phyloP scores from a whole-genome alignment of 2,888 invertebrate species.

The Dinocampus coccinellae region DNA sequence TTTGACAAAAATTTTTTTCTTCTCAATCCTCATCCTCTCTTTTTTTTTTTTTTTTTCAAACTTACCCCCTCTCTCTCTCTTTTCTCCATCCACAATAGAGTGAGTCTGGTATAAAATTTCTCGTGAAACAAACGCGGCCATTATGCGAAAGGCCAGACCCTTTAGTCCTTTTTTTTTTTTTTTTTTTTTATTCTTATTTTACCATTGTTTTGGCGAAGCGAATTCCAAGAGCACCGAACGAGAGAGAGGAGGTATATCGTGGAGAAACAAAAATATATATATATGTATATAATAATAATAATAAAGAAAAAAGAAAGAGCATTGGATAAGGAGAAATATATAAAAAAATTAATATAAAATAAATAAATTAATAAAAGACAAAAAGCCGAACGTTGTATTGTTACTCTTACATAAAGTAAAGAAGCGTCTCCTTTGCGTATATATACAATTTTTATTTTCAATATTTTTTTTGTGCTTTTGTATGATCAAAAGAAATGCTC shows the following conservation, averaged over 20 bases:
- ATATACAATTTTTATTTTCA: conserved; percentile 1
- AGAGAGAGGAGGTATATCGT: neutral
- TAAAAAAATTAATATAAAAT: neutral
- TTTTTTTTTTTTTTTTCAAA: too few species aligned
- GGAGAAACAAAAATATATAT: too few species aligned
- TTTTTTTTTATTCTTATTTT: conserved; percentile 15
- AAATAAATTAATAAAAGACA: neutral
- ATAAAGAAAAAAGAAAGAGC: conserved; percentile 8
- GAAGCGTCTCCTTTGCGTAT: neutral
- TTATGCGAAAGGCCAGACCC: conserved; percentile 31
- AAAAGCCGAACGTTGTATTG: neutral
- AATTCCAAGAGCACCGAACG: conserved; percentile 8
- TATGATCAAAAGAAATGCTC: neutral
- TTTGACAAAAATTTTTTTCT: neutral
- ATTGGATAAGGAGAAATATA: conserved; percentile 5
- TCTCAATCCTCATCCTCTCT: too few species aligned
- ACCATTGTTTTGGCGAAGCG: conserved; percentile 34
- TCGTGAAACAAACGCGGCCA: conserved; percentile 19
- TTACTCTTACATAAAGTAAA: neutral
- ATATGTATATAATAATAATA: too few species aligned
- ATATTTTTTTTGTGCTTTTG: conserved; percentile 1
- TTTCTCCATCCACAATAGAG: too few species aligned
- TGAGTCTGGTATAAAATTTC: conserved; percentile 17
- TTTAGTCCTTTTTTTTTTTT: conserved; percentile 14
- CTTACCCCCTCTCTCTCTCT: neutral